phyloP scores from a whole-genome alignment of 2,797 vertebrate species.

The Falco columbarius region DNA sequence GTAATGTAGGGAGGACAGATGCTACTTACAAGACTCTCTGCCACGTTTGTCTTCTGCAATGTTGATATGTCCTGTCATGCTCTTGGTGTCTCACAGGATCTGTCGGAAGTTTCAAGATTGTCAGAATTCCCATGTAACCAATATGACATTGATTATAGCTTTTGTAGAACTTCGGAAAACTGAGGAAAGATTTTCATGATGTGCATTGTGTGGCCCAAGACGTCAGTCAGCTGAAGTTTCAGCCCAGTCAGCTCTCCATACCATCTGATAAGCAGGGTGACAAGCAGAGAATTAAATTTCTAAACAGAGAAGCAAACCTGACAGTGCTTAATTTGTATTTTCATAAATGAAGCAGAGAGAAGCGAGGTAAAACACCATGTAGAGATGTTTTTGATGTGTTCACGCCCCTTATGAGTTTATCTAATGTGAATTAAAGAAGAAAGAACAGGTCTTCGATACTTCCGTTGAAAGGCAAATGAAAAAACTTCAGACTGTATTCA shows the following conservation, averaged over 20 bases:
- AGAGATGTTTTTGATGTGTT: not conserved
- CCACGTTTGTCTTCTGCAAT: not conserved
- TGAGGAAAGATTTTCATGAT: not conserved
- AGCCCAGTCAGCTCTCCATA: not conserved
- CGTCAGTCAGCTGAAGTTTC: not conserved
- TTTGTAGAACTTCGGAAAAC: not conserved
- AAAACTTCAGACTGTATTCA: not conserved
- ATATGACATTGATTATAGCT: not conserved
- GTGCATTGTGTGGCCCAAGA: not conserved
- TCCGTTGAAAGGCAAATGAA: not conserved
- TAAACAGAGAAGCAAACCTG: not conserved
- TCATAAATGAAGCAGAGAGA: not conserved
- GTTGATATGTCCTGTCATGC: not conserved
- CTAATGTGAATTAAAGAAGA: not conserved
- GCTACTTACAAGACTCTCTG: not conserved
- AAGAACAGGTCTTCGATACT: not conserved
- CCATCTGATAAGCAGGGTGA: not conserved
- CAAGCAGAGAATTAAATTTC: not conserved
- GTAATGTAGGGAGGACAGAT: not conserved
- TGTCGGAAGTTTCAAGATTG: not conserved
- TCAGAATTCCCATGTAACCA: not conserved
- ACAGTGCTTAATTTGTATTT: not conserved
- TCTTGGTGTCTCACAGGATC: not conserved
- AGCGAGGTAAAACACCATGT: not conserved
- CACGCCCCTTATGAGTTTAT: not conserved